phyloP scores from a whole-genome alignment of 2,113 vertebrate species.

The Barbus barbus region DNA sequence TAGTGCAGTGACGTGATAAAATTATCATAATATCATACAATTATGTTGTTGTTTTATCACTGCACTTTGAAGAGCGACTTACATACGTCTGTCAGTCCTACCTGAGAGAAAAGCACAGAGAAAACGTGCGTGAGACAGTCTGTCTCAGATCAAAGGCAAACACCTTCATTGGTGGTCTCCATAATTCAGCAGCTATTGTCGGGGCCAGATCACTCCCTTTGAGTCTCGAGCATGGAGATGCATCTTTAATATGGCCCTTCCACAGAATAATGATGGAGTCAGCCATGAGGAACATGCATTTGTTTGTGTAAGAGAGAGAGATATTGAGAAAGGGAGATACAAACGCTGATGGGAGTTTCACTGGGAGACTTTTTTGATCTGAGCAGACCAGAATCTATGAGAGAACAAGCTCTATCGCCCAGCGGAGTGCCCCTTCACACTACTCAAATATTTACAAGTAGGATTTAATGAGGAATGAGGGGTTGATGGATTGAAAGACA shows the following conservation, averaged over 20 bases:
- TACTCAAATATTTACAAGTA: constrained; percentile 28
- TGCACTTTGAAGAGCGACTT: constrained; percentile 56
- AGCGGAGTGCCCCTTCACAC: background rate
- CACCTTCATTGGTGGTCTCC: constrained; percentile 76
- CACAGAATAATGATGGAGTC: constrained; percentile 72
- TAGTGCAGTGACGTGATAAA: background rate
- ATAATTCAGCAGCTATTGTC: constrained; percentile 79
- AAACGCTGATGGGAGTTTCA: background rate
- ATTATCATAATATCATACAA: constrained; percentile 11
- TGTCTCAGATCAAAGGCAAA: constrained; percentile 77
- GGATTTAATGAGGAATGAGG: constrained; percentile 41
- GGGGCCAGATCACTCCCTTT: constrained; percentile 75
- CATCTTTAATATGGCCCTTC: constrained; percentile 74
- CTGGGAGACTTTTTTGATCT: background rate
- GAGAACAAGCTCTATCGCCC: constrained; percentile 20
- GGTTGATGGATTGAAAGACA: constrained; percentile 35
- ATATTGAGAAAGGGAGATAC: background rate
- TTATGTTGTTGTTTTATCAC: constrained; percentile 64
- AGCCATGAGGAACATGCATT: constrained; percentile 40
- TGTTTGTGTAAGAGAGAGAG: constrained; percentile 13
- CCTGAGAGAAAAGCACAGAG: constrained; percentile 37
- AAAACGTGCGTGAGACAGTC: constrained; percentile 6
- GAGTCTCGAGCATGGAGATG: constrained; percentile 73
- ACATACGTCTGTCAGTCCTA: constrained; percentile 29
- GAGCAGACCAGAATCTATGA: background rate